A percentile compares a stretch with the other conserved stretches of the same genome.
Evolutionary conservation across 2,888 invertebrate genomes (phyloP).

Genomic region (Bursaphelenchus okinawaensis): DNA sequence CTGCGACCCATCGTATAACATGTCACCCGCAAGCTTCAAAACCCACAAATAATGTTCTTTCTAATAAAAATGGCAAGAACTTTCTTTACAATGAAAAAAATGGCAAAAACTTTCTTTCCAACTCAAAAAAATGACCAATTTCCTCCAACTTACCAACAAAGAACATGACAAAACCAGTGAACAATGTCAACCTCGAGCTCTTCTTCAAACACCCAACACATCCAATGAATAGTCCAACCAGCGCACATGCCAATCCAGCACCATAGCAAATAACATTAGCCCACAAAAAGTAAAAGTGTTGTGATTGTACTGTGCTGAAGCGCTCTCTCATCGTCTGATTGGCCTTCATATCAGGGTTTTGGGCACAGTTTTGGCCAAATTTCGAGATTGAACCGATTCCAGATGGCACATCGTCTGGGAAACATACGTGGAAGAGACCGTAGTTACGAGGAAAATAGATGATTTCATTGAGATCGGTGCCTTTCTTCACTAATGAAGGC

Average conservation of each 20-base stretch:
- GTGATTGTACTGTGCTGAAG: conserved; percentile 31
- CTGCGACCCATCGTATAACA: too few relatives aligned
- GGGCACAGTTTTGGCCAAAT: conserved; percentile 41
- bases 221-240: conserved; percentile 90
- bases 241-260: conserved; percentile 81
- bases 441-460: conserved; percentile 85
- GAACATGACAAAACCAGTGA: conserved; percentile 82
- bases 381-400: conserved; percentile 53
- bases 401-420: conserved; percentile 78
- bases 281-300: conserved; percentile 69
- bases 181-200: conserved; percentile 84
- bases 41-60: too few relatives aligned
- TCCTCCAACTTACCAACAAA: conserved; percentile 80
- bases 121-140: too few relatives aligned
- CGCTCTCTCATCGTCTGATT: conserved; percentile 32
- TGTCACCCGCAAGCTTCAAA: too few relatives aligned
- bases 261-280: conserved; percentile 88
- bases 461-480: conserved; percentile 65
- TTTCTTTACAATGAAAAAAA: too few relatives aligned
- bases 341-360: conserved; percentile 40
- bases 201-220: conserved; percentile 93
- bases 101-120: too few relatives aligned
- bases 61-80: too few relatives aligned
- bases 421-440: conserved; percentile 87
- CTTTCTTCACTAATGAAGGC: conserved; percentile 44